Percentiles rank a stretch among this genome's conserved stretches.
Conservation (phyloP, 1,140 invertebrate species). For the Meloidogyne exigua region DNA sequence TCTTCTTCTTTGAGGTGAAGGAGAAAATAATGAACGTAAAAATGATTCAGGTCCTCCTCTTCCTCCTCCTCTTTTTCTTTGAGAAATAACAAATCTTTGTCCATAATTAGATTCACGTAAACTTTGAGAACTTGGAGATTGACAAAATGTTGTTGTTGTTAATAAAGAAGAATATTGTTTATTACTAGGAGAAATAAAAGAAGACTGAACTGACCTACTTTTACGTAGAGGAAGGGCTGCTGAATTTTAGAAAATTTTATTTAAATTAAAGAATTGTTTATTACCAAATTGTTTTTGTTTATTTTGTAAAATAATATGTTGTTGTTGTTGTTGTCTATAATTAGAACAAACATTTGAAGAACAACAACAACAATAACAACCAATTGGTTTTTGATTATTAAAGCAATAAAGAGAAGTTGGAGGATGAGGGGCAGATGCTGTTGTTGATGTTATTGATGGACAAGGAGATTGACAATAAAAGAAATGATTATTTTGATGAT, state of each 20-base stretch:
- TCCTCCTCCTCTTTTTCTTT: neutral
- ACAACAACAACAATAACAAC: neutral
- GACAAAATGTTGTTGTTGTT: neutral
- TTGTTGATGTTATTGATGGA: neutral
- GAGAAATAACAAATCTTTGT: neutral
- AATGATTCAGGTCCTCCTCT: neutral
- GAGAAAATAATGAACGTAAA: conserved; percentile 19
- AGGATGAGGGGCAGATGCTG: neutral
- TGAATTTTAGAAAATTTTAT: neutral
- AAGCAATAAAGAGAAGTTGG: neutral
- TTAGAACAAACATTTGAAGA: neutral
- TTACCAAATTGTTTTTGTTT: neutral
- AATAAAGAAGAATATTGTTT: neutral
- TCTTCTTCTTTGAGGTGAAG: conserved; percentile 17
- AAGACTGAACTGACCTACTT: conserved; percentile 31
- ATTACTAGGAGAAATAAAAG: neutral
- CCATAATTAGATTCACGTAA: conserved; percentile 6
- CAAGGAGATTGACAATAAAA: neutral
- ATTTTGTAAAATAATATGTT: neutral
- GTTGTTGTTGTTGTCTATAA: neutral
- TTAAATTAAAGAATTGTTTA: too few relatives aligned
- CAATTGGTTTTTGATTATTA: conserved; percentile 2
- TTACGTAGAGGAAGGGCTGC: conserved; percentile 28
- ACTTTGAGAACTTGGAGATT: conserved; percentile 8
- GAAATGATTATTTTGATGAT: neutral